Percentiles rank a stretch among this genome's conserved stretches.
Conservation (phyloP, 2,797 vertebrate genomes). For the Poecilia gillii region DNA sequence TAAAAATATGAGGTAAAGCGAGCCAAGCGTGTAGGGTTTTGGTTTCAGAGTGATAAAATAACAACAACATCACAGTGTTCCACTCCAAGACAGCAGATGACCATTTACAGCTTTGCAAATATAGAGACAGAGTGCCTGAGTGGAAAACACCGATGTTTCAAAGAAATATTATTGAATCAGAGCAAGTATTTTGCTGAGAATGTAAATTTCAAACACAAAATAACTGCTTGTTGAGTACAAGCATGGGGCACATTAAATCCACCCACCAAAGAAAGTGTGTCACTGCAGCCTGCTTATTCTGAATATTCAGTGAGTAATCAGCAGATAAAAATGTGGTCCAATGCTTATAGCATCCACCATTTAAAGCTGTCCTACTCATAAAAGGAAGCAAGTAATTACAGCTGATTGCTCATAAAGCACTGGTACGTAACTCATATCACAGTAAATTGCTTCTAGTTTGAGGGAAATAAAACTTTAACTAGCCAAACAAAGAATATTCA, state of each 20-base stretch:
- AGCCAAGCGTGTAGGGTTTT: neutral
- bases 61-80: neutral
- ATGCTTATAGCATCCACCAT: neutral
- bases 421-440: neutral
- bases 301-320: neutral
- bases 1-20: neutral
- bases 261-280: neutral
- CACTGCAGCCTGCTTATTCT: neutral
- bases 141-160: neutral
- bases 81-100: neutral
- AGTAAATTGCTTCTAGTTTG: neutral
- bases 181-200: slow-evolving; percentile 15
- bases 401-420: neutral
- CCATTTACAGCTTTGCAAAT: neutral
- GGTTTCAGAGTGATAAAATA: neutral
- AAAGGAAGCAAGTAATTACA: slow-evolving; percentile 8
- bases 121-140: neutral
- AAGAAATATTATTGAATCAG: slow-evolving; percentile 9
- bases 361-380: neutral
- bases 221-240: slow-evolving; percentile 11
- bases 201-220: slow-evolving; percentile 12
- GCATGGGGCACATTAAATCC: neutral
- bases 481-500: neutral
- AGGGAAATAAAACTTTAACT: neutral
- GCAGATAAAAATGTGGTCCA: slow-evolving; percentile 5